These are phyloP conservation scores for Phainopepla nitens DNA, from an alignment of 2,113 vertebrate genomes.

Conservation along the genomic window DNA sequence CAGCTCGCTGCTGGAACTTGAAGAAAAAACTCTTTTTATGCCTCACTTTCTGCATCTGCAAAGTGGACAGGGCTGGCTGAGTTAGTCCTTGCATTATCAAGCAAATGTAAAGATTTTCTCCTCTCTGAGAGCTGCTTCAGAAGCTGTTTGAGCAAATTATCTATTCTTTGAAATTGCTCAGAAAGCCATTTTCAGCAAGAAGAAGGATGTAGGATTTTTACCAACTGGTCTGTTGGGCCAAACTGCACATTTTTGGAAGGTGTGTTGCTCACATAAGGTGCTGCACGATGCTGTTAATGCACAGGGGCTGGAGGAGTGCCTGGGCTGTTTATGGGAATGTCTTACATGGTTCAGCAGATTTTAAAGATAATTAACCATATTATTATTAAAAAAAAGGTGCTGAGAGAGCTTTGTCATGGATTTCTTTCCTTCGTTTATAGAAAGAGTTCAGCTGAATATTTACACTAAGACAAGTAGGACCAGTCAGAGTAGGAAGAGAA, in stretches of 20 bases:
- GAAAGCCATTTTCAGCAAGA: neutral
- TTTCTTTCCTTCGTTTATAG: neutral
- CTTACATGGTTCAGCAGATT: conserved; percentile 46
- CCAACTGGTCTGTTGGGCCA: neutral
- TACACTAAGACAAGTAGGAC: neutral
- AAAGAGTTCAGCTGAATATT: neutral
- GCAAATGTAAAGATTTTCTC: neutral
- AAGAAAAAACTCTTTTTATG: neutral
- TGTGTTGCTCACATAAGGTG: accelerated
- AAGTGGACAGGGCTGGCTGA: neutral
- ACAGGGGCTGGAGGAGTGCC: neutral
- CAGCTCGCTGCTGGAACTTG: neutral
- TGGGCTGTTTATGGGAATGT: neutral
- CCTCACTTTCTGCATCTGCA: neutral
- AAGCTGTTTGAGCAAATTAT: neutral
- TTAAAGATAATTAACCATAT: conserved; percentile 24
- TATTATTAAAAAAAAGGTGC: neutral
- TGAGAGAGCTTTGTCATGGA: neutral
- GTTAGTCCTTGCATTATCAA: neutral
- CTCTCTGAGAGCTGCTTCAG: neutral
- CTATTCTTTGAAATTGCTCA: neutral
- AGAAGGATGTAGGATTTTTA: neutral
- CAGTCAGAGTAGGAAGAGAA: neutral
- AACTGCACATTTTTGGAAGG: neutral
- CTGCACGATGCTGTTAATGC: neutral